Evolutionary conservation across 2,113 vertebrate species (phyloP).

Genomic region (Mustelus asterias): DNA sequence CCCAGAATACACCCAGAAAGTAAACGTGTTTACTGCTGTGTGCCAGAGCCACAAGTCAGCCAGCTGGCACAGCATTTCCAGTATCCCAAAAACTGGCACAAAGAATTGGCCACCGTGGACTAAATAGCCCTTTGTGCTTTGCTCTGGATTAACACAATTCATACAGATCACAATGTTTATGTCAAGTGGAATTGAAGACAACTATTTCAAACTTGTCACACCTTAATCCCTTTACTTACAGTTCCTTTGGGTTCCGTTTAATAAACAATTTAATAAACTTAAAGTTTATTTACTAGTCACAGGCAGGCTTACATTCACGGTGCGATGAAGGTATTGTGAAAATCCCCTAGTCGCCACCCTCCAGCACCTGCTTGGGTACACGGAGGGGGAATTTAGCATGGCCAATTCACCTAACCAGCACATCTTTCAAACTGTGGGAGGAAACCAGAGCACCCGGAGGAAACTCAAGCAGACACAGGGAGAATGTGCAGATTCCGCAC

Average conservation of each 20-base stretch:
- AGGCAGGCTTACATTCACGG: too few relatives aligned
- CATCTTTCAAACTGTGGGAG: too few relatives aligned
- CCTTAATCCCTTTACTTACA: not conserved
- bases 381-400: too few relatives aligned
- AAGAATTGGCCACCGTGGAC: not conserved
- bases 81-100: constrained; percentile 1
- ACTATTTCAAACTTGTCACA: not conserved
- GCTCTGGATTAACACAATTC: not conserved
- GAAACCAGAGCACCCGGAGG: too few relatives aligned
- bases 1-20: constrained; percentile 31
- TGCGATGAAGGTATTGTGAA: too few relatives aligned
- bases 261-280: not conserved
- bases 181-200: not conserved
- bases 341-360: too few relatives aligned
- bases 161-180: not conserved
- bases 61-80: not conserved
- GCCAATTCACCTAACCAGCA: too few relatives aligned
- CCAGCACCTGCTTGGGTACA: too few relatives aligned
- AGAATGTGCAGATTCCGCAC: too few relatives aligned
- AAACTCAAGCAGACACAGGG: too few relatives aligned
- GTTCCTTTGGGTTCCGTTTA: not conserved
- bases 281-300: too few relatives aligned
- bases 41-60: not conserved
- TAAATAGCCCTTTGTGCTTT: not conserved
- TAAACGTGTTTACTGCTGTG: not conserved